phyloP scores from a whole-genome alignment of 2,113 vertebrate genomes.

The Perccottus glenii region DNA sequence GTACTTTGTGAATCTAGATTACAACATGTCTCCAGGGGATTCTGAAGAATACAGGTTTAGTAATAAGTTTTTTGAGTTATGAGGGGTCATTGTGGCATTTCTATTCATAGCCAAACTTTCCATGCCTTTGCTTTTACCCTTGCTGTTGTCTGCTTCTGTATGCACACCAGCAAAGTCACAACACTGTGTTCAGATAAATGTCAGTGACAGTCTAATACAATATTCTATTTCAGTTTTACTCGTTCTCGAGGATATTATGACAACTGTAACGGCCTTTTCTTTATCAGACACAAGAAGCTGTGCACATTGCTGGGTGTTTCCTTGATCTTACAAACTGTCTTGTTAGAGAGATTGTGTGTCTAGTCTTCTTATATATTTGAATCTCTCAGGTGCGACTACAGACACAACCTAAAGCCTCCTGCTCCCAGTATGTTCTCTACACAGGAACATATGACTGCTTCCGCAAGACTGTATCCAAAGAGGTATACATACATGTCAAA shows the following conservation, averaged over 20 bases:
- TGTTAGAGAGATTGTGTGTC: too few relatives aligned
- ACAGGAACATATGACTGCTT: constrained; percentile 78
- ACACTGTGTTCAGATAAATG: too few relatives aligned
- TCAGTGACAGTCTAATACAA: neutral
- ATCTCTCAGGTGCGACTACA: constrained; percentile 78
- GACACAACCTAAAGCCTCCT: constrained; percentile 73
- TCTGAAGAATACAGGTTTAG: neutral
- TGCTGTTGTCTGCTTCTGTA: neutral
- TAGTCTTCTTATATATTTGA: neutral
- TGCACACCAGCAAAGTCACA: neutral
- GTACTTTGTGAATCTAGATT: neutral
- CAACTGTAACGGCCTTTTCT: neutral
- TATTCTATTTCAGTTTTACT: neutral
- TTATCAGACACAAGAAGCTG: constrained; percentile 1
- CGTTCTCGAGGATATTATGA: neutral
- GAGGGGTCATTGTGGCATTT: constrained; percentile 1
- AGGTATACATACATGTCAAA: constrained; percentile 60
- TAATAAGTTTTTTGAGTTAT: neutral
- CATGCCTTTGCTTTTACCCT: neutral
- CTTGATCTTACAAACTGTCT: neutral
- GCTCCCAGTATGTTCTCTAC: constrained; percentile 60
- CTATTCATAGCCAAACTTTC: constrained; percentile 21
- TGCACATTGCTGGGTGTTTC: constrained; percentile 7
- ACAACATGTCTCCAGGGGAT: neutral
- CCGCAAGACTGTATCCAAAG: constrained; percentile 76